phyloP scores from a whole-genome alignment of 1,140 invertebrate species.

The Frieseomelitta varia region DNA sequence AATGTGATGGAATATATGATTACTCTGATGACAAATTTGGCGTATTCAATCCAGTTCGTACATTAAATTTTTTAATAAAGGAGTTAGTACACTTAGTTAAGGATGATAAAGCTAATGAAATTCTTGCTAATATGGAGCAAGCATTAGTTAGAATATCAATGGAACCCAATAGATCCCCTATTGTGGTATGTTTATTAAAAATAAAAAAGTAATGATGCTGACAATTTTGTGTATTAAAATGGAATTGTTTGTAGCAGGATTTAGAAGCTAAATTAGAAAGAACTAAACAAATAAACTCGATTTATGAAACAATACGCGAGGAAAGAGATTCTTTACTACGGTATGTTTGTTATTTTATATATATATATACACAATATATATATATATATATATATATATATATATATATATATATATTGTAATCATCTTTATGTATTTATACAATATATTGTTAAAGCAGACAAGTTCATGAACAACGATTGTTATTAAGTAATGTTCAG shows the following conservation, averaged over 20 bases:
- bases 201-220: neutral
- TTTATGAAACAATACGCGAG: slow-evolving; percentile 36
- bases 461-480: slow-evolving; percentile 48
- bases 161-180: slow-evolving; percentile 38
- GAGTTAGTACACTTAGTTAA: slow-evolving; percentile 60
- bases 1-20: slow-evolving; percentile 61
- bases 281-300: slow-evolving; percentile 55
- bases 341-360: slow-evolving; percentile 45
- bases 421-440: slow-evolving; percentile 1
- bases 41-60: slow-evolving; percentile 63
- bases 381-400: neutral
- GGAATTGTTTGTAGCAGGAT: slow-evolving; percentile 49
- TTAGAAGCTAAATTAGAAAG: slow-evolving; percentile 54
- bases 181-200: slow-evolving; percentile 41
- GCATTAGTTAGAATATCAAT: slow-evolving; percentile 57
- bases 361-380: neutral
- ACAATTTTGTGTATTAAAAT: neutral
- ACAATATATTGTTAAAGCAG: slow-evolving; percentile 47
- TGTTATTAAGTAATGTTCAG: slow-evolving; percentile 47
- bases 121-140: slow-evolving; percentile 68
- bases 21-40: slow-evolving; percentile 54
- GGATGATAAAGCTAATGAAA: slow-evolving; percentile 64
- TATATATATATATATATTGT: neutral
- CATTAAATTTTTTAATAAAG: slow-evolving; percentile 65
- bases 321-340: slow-evolving; percentile 61